A percentile compares a stretch with the other conserved stretches of the same genome.
Evolutionary conservation across 1,140 invertebrate species (phyloP).

Genomic region (Ooceraea biroi): DNA sequence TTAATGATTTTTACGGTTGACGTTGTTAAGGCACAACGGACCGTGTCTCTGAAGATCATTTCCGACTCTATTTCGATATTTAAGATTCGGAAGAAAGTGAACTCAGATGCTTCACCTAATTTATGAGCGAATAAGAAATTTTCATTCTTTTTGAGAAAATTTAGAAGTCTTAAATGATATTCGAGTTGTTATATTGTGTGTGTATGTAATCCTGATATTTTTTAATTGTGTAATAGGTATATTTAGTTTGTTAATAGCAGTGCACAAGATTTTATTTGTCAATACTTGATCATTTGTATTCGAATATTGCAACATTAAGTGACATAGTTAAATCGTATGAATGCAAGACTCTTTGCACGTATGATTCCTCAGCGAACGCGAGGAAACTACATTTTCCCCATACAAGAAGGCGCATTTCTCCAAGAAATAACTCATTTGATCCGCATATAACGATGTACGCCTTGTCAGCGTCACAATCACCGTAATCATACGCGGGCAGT

Average conservation of each 20-base stretch:
- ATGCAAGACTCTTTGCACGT: too few species aligned
- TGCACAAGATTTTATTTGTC: too few species aligned
- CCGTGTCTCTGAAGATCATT: not conserved
- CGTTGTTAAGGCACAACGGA: not conserved
- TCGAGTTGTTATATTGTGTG: too few species aligned
- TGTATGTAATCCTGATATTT: too few species aligned
- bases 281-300: too few species aligned
- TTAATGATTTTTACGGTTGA: conserved; percentile 37
- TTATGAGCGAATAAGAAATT: not conserved
- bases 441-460: not conserved
- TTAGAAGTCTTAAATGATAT: too few species aligned
- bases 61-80: not conserved
- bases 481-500: conserved; percentile 38
- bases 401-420: not conserved
- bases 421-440: conserved; percentile 6
- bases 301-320: too few species aligned
- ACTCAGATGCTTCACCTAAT: too few species aligned
- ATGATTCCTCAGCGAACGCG: too few species aligned
- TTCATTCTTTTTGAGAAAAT: not conserved
- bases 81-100: not conserved
- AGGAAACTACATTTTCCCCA: not conserved
- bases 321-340: too few species aligned
- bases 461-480: conserved; percentile 49
- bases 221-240: too few species aligned
- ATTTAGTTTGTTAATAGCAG: too few species aligned